Conservation (phyloP, 2,888 invertebrate species). For the Drosophila mettleri region DNA sequence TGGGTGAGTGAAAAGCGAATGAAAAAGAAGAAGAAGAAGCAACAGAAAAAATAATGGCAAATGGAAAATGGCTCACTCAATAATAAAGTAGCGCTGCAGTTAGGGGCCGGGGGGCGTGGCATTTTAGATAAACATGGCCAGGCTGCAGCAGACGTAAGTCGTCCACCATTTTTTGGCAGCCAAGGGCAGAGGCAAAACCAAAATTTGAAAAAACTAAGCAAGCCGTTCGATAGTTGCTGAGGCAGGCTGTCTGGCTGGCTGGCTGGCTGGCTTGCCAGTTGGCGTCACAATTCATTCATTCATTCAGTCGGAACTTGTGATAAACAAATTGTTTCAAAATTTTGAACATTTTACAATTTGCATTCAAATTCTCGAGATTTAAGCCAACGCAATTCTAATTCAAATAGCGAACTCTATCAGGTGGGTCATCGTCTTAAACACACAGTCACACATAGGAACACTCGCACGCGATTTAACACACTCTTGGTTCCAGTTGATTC, state of each 20-base stretch:
- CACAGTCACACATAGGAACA: neutral
- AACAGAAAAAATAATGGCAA: constrained; percentile 27
- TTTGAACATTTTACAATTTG: constrained; percentile 6
- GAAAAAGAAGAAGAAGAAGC: neutral
- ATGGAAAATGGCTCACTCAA: constrained; percentile 37
- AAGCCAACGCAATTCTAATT: neutral
- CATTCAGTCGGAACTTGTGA: neutral
- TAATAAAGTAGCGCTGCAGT: constrained; percentile 28
- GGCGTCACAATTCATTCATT: no score
- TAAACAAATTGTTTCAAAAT: constrained; percentile 23
- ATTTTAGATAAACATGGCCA: constrained; percentile 72
- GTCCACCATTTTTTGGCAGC: constrained; percentile 74
- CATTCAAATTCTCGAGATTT: neutral
- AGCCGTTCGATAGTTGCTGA: constrained; percentile 38
- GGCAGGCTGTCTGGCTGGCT: neutral
- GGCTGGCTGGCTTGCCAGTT: constrained; percentile 6
- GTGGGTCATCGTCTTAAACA: neutral
- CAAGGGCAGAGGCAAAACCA: constrained; percentile 33
- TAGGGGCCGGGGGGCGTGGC: constrained; percentile 17
- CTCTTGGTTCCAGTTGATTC: no score
- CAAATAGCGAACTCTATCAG: constrained; percentile 1
- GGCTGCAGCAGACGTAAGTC: constrained; percentile 73
- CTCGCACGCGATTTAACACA: neutral
- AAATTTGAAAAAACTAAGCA: constrained; percentile 73
- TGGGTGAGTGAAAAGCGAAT: neutral